These are phyloP conservation scores for Nothoprocta pentlandii DNA, from an alignment of 2,113 vertebrate genomes.

Conservation along the genomic window DNA sequence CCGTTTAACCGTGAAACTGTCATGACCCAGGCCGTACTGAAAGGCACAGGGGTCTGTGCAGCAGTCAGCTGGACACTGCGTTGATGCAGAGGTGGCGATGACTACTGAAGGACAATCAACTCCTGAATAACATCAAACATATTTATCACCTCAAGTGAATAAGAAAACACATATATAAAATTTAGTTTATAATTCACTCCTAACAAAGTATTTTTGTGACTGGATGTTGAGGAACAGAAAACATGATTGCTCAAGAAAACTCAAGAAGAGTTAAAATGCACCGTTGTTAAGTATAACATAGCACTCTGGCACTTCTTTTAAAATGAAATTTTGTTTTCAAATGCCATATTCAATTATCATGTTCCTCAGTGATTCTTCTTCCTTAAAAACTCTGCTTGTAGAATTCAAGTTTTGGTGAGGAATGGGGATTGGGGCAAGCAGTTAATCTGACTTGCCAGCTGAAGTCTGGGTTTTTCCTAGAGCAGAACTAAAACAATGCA, in stretches of 20 bases:
- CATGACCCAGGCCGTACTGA: not conserved
- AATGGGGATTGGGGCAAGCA: not conserved
- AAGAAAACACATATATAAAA: not conserved
- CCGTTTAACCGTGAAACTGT: fast-evolving
- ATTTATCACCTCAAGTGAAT: not conserved
- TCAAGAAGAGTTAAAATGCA: not conserved
- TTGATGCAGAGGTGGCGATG: fast-evolving
- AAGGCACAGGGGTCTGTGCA: not conserved
- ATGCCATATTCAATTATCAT: fast-evolving
- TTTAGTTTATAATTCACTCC: not conserved
- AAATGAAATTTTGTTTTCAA: not conserved
- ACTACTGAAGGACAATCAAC: not conserved
- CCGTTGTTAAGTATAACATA: not conserved
- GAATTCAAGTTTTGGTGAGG: not conserved
- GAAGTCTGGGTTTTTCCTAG: not conserved
- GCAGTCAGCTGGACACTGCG: fast-evolving
- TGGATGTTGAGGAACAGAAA: not conserved
- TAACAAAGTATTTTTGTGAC: not conserved
- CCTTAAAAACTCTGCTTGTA: not conserved
- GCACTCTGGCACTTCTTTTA: not conserved
- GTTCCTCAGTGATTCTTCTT: not conserved
- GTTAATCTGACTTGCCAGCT: not conserved
- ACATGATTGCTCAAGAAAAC: not conserved
- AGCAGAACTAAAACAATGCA: not conserved
- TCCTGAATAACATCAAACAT: not conserved